Percentiles rank a stretch among this genome's conserved stretches.
Conservation (phyloP, 1,140 invertebrate genomes). For the Bicyclus anynana region DNA sequence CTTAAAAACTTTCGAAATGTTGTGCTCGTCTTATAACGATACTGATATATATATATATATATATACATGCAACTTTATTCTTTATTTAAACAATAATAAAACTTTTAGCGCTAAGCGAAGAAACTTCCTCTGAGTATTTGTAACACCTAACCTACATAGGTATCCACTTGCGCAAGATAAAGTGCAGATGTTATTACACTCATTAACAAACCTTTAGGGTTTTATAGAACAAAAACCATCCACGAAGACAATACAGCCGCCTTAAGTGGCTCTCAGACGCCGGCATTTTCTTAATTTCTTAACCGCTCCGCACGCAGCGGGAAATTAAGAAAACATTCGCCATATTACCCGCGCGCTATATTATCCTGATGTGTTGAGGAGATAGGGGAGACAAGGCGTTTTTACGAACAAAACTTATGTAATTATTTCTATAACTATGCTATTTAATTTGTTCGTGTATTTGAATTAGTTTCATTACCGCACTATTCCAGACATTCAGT, state of each 20-base stretch:
- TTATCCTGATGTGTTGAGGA: conserved; percentile 1
- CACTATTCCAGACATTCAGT: too few species aligned
- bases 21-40: too few species aligned
- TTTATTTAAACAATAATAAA: too few species aligned
- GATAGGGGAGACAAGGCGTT: neutral
- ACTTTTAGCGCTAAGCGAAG: too few species aligned
- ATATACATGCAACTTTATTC: too few species aligned
- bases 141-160: too few species aligned
- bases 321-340: conserved; percentile 74
- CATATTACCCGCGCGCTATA: conserved; percentile 42
- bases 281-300: conserved; percentile 71
- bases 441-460: too few species aligned
- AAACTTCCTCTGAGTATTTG: too few species aligned
- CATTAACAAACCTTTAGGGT: conserved; percentile 58
- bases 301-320: conserved; percentile 64
- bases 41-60: too few species aligned
- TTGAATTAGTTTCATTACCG: too few species aligned
- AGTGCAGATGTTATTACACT: conserved; percentile 35
- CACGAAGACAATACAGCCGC: conserved; percentile 29
- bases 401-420: neutral
- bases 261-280: conserved; percentile 42
- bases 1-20: too few species aligned
- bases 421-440: too few species aligned
- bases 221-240: conserved; percentile 47
- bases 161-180: neutral